These are phyloP conservation scores for Saccopteryx leptura DNA, from an alignment of 2,113 vertebrate genomes.

Conservation along the genomic window DNA sequence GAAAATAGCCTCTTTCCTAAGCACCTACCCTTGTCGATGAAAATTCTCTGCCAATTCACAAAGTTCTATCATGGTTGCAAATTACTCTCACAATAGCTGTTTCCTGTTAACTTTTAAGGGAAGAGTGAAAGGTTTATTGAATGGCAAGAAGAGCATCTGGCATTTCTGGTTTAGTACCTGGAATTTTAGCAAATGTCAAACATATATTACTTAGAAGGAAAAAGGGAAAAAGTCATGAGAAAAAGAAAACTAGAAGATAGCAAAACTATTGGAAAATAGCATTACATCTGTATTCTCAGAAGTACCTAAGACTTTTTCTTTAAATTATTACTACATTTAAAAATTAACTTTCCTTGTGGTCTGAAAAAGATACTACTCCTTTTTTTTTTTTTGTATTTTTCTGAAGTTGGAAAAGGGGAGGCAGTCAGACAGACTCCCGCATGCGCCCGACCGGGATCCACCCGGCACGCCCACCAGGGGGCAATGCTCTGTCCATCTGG, in stretches of 20 bases:
- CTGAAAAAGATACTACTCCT: constrained; percentile 1
- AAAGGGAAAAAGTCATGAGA: constrained; percentile 74
- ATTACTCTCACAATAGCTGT: constrained; percentile 86
- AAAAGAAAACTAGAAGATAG: constrained; percentile 70
- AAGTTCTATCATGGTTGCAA: constrained; percentile 80
- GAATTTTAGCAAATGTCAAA: constrained; percentile 83
- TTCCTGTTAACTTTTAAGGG: constrained; percentile 86
- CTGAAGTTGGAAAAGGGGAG: too few relatives aligned
- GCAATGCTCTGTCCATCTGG: too few relatives aligned
- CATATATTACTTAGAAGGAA: constrained; percentile 80
- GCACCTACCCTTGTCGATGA: constrained; percentile 56
- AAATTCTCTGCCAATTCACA: constrained; percentile 81
- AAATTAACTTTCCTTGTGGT: constrained; percentile 18
- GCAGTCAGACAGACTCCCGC: too few relatives aligned
- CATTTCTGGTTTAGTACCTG: constrained; percentile 84
- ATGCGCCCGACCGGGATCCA: too few relatives aligned
- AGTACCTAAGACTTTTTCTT: constrained; percentile 32
- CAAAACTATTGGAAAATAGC: constrained; percentile 55
- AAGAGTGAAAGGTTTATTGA: constrained; percentile 83
- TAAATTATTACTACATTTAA: constrained; percentile 15
- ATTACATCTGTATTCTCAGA: constrained; percentile 57
- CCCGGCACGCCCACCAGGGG: too few relatives aligned
- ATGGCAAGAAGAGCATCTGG: constrained; percentile 84
- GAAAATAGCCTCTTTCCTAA: constrained; percentile 73
- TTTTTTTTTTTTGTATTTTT: too few relatives aligned